Evolutionary conservation across 2,888 invertebrate genomes (phyloP).

Genomic region (Ferdinandea cuprea): DNA sequence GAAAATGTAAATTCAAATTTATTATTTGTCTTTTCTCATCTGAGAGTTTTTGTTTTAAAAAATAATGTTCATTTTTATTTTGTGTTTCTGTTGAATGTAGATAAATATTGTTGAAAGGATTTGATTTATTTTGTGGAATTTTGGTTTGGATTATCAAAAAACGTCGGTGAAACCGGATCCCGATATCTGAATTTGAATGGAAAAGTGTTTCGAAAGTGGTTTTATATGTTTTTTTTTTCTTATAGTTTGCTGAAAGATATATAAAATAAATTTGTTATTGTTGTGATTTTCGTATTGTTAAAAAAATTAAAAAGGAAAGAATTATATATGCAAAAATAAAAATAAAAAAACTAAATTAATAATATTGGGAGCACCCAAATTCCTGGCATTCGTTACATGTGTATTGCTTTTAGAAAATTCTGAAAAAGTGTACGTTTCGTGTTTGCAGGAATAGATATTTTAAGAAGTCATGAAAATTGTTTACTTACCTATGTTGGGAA

Average conservation of each 20-base stretch:
- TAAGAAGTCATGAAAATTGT: no score
- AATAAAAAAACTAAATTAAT: slow-evolving; percentile 1
- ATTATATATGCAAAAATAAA: background rate
- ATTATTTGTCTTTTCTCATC: slow-evolving; percentile 11
- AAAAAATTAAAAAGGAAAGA: background rate
- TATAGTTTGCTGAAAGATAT: slow-evolving; percentile 56
- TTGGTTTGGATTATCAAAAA: slow-evolving; percentile 39
- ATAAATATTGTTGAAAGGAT: slow-evolving; percentile 39
- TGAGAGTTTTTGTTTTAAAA: slow-evolving; percentile 2
- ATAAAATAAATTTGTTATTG: slow-evolving; percentile 32
- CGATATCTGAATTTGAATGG: slow-evolving; percentile 53
- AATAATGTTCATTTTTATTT: slow-evolving; percentile 8
- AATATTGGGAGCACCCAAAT: slow-evolving; percentile 32
- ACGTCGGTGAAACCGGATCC: slow-evolving; percentile 66
- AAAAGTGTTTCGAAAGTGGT: slow-evolving; percentile 49
- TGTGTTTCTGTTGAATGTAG: slow-evolving; percentile 27
- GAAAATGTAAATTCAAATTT: slow-evolving; percentile 4
- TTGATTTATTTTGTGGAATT: slow-evolving; percentile 14
- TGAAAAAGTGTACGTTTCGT: background rate
- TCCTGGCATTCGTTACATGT: slow-evolving; percentile 14
- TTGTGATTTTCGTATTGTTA: background rate
- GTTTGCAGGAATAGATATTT: background rate
- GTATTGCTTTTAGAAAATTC: background rate
- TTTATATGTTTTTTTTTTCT: slow-evolving; percentile 7
- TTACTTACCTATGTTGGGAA: slow-evolving; percentile 1